Evolutionary conservation across 1,140 invertebrate genomes (phyloP), one percentile per base, ranked within the genome.

Genomic region (Penaeus japonicus): DNA sequence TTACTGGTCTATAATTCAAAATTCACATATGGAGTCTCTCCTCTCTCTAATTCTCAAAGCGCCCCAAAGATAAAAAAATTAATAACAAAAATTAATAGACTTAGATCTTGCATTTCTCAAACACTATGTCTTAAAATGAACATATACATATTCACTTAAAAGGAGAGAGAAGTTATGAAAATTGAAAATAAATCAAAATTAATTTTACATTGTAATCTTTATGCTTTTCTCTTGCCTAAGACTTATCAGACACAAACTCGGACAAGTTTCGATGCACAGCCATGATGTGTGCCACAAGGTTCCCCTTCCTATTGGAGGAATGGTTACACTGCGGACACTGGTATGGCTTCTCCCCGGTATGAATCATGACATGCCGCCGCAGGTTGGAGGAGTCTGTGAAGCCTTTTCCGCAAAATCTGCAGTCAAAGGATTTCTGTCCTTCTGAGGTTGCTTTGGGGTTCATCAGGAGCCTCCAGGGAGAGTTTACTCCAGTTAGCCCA

Each of bases 301-400:
- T 88, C 20, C 87, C 87, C 32, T 83, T 88, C 53, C 87, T 75
- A 53, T 83, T 88, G 24, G 87, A 88, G 24, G 87, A 78, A 47
- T 88, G 87, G 77, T 20, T 88, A 81, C 87, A 88, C 65, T 83
- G 80, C 18, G 87, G 80, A 84, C 87, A 88, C 55, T 77, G 57
- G 54, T 57, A 88, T 5, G 87, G 87, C 32, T 88, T 88, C 87
- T 88, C 87, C 81, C 87, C 79, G 7, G 87, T 88, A 32, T 88
- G 87, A 62, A 88, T 88, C 87, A 88, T 83, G n/a, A 70, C 83
- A 55, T 88, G 87, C 17, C 87, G 80, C 30, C 87, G 65, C 12
- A 88, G 87, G 73, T 78, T 88, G 65, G 80, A 88, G 20, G 87
- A 88, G 54, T 88, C 79, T 12, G 70, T 77, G 54, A 83, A 83